Conservation (phyloP, 1,140 invertebrate genomes). For the Pteromalus puparum region DNA sequence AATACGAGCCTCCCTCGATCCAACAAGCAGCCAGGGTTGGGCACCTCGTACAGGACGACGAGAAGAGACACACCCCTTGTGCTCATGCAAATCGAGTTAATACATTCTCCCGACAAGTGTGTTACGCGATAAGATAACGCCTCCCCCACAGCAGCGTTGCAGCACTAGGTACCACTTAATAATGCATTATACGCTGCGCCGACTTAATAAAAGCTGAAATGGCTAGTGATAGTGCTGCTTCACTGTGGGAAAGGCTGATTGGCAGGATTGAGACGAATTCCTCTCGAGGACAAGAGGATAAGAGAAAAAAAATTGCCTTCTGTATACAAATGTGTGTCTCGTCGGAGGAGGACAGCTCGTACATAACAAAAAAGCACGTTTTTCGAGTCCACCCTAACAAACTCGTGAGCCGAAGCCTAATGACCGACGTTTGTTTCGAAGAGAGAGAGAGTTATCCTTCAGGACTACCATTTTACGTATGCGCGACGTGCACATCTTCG, state of each 20-base stretch:
- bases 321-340: no score
- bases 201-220: background rate
- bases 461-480: background rate
- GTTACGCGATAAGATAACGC: background rate
- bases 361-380: no score
- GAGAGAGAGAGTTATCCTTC: background rate
- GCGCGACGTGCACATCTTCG: background rate
- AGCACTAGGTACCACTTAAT: background rate
- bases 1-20: no score
- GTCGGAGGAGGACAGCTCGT: no score
- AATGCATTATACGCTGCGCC: background rate
- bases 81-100: background rate
- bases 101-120: background rate
- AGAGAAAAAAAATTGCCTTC: background rate
- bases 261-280: background rate
- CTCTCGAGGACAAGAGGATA: background rate
- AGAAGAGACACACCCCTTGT: background rate
- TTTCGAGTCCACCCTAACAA: no score
- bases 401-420: slow-evolving; percentile 7
- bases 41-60: no score
- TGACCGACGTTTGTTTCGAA: background rate
- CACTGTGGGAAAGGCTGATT: background rate
- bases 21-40: no score
- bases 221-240: background rate
- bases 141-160: background rate